Evolutionary conservation across 1,140 invertebrate species (phyloP).

Genomic region (Philopotamus ludificatus): DNA sequence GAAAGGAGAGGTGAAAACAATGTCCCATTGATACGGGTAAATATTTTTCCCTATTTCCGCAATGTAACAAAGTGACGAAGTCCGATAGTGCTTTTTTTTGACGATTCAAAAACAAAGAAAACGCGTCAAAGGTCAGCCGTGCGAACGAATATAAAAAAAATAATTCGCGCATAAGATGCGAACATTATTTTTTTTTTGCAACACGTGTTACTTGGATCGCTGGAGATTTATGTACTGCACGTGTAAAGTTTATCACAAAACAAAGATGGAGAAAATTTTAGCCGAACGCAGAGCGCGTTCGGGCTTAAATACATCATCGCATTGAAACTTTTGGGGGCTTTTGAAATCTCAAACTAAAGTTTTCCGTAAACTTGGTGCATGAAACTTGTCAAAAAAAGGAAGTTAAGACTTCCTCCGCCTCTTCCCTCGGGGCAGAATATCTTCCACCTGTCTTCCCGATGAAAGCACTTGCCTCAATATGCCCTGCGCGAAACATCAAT

Average conservation of each 20-base stretch:
- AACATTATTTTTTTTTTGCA: too few species aligned
- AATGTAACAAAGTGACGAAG: constrained; percentile 2
- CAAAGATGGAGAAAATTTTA: constrained; percentile 10
- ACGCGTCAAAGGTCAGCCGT: background rate
- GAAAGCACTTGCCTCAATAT: constrained; percentile 35
- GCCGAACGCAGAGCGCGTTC: constrained; percentile 30
- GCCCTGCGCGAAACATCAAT: constrained; percentile 38
- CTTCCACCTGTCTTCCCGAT: constrained; percentile 29
- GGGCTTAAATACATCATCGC: constrained; percentile 31
- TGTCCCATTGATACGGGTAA: constrained; percentile 7
- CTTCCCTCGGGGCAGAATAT: background rate
- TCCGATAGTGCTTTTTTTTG: too few species aligned
- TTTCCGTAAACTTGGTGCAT: constrained; percentile 21
- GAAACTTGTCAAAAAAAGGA: constrained; percentile 33
- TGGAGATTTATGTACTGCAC: constrained; percentile 2
- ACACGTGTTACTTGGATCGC: too few species aligned
- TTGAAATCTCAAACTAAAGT: constrained; percentile 37
- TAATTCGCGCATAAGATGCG: too few species aligned
- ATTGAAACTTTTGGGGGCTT: constrained; percentile 35
- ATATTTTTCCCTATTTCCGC: constrained; percentile 6
- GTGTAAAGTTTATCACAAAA: constrained; percentile 8
- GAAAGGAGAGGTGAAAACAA: constrained; percentile 22
- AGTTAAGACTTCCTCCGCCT: constrained; percentile 6
- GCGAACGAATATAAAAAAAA: too few species aligned
- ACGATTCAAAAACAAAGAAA: too few species aligned